Evolutionary conservation across 2,797 vertebrate species (phyloP), one percentile per base, ranked within the genome.

Genomic region (Sylvia borin): DNA sequence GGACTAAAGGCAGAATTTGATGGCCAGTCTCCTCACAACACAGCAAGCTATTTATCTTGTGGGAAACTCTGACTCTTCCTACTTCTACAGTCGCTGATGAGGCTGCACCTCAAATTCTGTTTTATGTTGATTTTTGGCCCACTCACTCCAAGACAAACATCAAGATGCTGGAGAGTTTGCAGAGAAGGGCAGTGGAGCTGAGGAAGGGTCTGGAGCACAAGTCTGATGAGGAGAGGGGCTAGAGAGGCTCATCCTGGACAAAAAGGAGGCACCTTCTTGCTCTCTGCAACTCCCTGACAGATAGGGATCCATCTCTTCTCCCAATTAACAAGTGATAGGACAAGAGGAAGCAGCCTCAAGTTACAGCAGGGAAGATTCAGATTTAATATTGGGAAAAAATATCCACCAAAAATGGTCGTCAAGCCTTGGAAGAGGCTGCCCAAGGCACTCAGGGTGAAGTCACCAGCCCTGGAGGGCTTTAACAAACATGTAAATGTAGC

Each of bases 21-120:
- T 6, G 11, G 51, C 65, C 2, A 0, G 13, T 27, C 55, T 51
- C 88, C 48, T 75, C 2, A 0, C 22, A 64, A 45, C 68, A 32
- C 45, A 62, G 43, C 45, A 72, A 61, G 27, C 32, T n/a, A 8
- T 77, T 90, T 80, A 6, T 60, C 53, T 55, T 43, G 27, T 22
- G 40, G 75, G 47, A 50, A 62, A 14, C 58, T 48, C 21, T 3
- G 67, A 42, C 43, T 45, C 43, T 82, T 70, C 19, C 24, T 67
- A 26, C 13, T 64, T 57, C 36, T 51, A 4, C 20, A 27, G 75
- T 55, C 81, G 9, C 61, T 36, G 32, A 11, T 16, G 62, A 53
- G 68, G 77, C 74, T 76, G 29, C 25, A 27, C 34, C n/a, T 65
- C 25, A 26, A 3, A 38, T 77, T 58, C 58, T 77, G 26, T 21